These are phyloP conservation scores for Mya arenaria DNA, from an alignment of 1,140 invertebrate genomes.

Conservation along the genomic window DNA sequence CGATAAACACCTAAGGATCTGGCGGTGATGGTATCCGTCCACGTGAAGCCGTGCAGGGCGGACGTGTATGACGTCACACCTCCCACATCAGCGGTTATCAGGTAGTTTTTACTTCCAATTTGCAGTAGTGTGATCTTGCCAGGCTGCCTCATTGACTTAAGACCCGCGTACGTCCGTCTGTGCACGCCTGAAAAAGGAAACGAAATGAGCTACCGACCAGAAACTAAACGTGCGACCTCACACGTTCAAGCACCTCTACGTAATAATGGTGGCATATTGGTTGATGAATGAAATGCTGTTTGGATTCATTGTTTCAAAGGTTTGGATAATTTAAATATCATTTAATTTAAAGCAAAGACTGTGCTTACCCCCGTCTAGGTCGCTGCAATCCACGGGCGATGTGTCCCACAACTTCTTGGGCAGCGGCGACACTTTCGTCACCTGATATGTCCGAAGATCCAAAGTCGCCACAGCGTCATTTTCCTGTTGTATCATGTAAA, in stretches of 20 bases:
- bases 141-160: not conserved
- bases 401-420: slow-evolving; percentile 33
- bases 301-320: not conserved
- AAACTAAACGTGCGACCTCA: not conserved
- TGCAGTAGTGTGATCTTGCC: not conserved
- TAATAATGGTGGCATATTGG: not conserved
- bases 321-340: not conserved
- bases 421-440: not conserved
- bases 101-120: not conserved
- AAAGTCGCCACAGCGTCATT: slow-evolving; percentile 48
- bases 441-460: not conserved
- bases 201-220: not conserved
- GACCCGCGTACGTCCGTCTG: not conserved
- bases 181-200: not conserved
- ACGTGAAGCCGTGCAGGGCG: slow-evolving; percentile 1
- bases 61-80: not conserved
- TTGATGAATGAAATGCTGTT: not conserved
- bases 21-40: slow-evolving; percentile 4
- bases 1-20: not conserved
- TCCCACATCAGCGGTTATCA: slow-evolving; percentile 9
- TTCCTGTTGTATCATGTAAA: too few relatives aligned
- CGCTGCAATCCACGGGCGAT: slow-evolving; percentile 37
- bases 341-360: not conserved
- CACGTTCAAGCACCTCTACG: not conserved
- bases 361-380: slow-evolving; percentile 46